Evolutionary conservation across 2,888 invertebrate species (phyloP).

Genomic region (Ichneumoninae sp.): DNA sequence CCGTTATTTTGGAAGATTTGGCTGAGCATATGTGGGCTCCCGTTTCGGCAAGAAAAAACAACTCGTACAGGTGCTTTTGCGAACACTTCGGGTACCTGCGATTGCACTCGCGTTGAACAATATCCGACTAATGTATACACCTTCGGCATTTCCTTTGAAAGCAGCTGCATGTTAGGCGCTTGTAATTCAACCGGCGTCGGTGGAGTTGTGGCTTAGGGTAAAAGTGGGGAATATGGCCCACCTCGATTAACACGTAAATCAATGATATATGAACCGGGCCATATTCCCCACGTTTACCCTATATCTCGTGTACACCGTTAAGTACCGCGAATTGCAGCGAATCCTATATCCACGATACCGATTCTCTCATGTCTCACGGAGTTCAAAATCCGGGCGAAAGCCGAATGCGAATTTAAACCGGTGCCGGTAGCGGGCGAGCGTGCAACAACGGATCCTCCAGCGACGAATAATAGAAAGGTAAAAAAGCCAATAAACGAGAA

Average conservation of each 20-base stretch:
- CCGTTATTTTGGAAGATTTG: neutral
- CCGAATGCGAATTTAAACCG: conserved; percentile 65
- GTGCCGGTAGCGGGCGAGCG: conserved; percentile 47
- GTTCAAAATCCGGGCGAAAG: conserved; percentile 50
- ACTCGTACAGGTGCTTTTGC: conserved; percentile 6
- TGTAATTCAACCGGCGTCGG: conserved; percentile 24
- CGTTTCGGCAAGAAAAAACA: neutral
- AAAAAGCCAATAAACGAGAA: conserved; percentile 21
- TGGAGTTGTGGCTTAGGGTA: conserved; percentile 1
- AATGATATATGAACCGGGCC: no score
- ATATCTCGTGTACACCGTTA: neutral
- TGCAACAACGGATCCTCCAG: conserved; percentile 55
- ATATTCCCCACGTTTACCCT: no score
- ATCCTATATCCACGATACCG: neutral
- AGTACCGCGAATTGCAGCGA: neutral
- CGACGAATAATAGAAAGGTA: neutral
- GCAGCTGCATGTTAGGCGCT: conserved; percentile 27
- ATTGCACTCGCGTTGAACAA: conserved; percentile 11
- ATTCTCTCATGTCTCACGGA: conserved; percentile 37
- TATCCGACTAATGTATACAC: conserved; percentile 9
- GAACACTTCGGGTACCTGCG: neutral
- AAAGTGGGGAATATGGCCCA: no score
- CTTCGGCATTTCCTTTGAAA: neutral
- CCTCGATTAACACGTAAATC: no score
- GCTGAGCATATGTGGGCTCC: neutral